phyloP scores from a whole-genome alignment of 2,888 invertebrate genomes.

The Brachypalpus laphriformis region DNA sequence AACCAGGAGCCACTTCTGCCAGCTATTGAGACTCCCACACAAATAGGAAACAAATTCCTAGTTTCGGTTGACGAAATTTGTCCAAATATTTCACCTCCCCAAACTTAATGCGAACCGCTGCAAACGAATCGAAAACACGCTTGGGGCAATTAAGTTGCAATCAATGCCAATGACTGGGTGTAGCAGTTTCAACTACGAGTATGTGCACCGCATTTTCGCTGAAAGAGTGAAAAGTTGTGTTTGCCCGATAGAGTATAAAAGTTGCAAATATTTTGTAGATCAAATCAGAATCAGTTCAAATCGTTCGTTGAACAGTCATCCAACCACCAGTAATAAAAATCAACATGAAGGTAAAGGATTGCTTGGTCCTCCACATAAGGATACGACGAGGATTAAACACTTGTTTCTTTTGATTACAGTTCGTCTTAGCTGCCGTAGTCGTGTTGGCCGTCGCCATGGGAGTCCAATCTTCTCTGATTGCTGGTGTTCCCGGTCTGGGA shows the following conservation, averaged over 20 bases:
- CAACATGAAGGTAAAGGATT: constrained; percentile 69
- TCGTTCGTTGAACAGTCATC: constrained; percentile 60
- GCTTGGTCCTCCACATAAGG: background rate
- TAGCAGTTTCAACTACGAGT: constrained; percentile 4
- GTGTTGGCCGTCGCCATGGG: constrained; percentile 81
- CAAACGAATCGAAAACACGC: constrained; percentile 23
- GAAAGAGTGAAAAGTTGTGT: constrained; percentile 58
- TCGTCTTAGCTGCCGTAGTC: constrained; percentile 78
- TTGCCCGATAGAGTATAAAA: constrained; percentile 52
- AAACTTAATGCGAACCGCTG: constrained; percentile 12
- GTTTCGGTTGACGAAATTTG: constrained; percentile 57
- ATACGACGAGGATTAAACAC: background rate
- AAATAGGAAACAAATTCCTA: constrained; percentile 5
- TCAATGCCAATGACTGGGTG: constrained; percentile 63
- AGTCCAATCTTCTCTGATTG: constrained; percentile 80
- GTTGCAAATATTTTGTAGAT: constrained; percentile 53
- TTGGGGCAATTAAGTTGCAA: constrained; percentile 56
- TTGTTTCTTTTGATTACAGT: constrained; percentile 74
- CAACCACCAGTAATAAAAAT: constrained; percentile 20
- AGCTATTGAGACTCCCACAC: background rate
- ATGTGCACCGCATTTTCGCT: constrained; percentile 43
- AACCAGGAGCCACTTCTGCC: background rate
- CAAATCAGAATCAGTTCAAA: constrained; percentile 67
- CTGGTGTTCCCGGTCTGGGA: constrained; percentile 63
- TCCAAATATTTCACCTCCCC: constrained; percentile 18